These are phyloP conservation scores for Eristalinus sepulchralis DNA, from an alignment of 2,888 invertebrate species.

Conservation along the genomic window DNA sequence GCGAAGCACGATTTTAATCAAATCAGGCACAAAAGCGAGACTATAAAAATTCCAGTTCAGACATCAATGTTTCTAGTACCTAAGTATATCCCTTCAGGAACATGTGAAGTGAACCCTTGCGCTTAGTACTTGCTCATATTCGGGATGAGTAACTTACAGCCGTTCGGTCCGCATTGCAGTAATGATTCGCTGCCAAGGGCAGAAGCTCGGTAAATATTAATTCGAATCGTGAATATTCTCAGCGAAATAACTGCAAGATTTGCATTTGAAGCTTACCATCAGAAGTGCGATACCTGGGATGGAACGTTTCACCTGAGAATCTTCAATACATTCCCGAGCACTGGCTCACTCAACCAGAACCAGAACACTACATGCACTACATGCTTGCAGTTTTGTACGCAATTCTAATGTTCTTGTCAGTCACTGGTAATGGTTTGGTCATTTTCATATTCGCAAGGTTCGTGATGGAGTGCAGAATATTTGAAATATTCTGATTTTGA, in stretches of 20 bases:
- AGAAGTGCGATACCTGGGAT: slow-evolving; percentile 84
- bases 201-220: slow-evolving; percentile 59
- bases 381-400: slow-evolving; percentile 88
- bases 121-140: slow-evolving; percentile 22
- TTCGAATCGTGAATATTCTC: background rate
- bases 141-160: slow-evolving; percentile 57
- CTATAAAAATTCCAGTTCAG: slow-evolving; percentile 39
- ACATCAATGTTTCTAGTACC: slow-evolving; percentile 23
- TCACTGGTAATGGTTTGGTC: slow-evolving; percentile 91
- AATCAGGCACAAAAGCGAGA: slow-evolving; percentile 33
- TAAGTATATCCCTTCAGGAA: slow-evolving; percentile 18
- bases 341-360: slow-evolving; percentile 90
- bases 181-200: slow-evolving; percentile 51
- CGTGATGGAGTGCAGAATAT: background rate
- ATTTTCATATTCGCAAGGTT: slow-evolving; percentile 83
- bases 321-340: slow-evolving; percentile 89
- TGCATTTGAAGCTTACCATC: slow-evolving; percentile 68
- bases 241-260: background rate
- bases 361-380: slow-evolving; percentile 90
- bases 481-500: background rate
- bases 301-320: slow-evolving; percentile 89
- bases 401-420: slow-evolving; percentile 87
- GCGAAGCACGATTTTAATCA: slow-evolving; percentile 43
- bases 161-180: slow-evolving; percentile 55
- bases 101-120: slow-evolving; percentile 36